These are phyloP conservation scores for Hydrolagus affinis DNA, from an alignment of 2,113 vertebrate genomes.

Conservation along the genomic window DNA sequence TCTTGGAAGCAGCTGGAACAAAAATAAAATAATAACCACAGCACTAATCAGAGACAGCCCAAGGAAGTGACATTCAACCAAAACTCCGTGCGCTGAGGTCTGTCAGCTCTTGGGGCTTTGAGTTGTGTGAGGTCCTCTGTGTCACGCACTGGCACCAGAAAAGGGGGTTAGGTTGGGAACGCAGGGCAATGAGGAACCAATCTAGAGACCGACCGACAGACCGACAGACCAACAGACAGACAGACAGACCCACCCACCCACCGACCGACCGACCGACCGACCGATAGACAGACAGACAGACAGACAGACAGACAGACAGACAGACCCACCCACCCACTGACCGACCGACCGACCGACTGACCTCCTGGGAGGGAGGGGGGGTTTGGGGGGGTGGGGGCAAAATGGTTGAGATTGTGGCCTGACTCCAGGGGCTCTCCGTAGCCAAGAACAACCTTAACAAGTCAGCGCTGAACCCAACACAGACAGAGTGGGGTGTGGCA, in stretches of 20 bases:
- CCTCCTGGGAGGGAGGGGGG: too few species aligned
- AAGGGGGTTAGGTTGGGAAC: background rate
- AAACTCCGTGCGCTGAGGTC: constrained; percentile 1
- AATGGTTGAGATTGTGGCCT: constrained; percentile 14
- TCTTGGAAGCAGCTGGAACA: background rate
- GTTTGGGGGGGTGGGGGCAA: too few species aligned
- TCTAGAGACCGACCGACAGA: constrained; percentile 24
- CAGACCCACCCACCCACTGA: too few species aligned
- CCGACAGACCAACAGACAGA: too few species aligned
- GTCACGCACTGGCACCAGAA: constrained; percentile 27
- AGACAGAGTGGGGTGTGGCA: background rate
- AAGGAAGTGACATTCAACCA: constrained; percentile 17
- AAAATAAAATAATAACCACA: background rate
- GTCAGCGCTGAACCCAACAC: constrained; percentile 9
- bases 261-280: too few species aligned
- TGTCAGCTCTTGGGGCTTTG: constrained; percentile 16
- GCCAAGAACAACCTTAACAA: constrained; percentile 30
- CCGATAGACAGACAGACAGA: too few species aligned
- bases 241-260: too few species aligned
- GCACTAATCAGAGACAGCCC: constrained; percentile 26
- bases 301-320: too few species aligned
- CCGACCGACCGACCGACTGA: too few species aligned
- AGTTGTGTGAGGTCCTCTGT: constrained; percentile 31
- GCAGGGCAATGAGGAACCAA: background rate
- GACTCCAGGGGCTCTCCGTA: background rate